A percentile compares a stretch with the other conserved stretches of the same genome.
Conservation (phyloP, 2,888 invertebrate genomes). For the Amiota communis region DNA sequence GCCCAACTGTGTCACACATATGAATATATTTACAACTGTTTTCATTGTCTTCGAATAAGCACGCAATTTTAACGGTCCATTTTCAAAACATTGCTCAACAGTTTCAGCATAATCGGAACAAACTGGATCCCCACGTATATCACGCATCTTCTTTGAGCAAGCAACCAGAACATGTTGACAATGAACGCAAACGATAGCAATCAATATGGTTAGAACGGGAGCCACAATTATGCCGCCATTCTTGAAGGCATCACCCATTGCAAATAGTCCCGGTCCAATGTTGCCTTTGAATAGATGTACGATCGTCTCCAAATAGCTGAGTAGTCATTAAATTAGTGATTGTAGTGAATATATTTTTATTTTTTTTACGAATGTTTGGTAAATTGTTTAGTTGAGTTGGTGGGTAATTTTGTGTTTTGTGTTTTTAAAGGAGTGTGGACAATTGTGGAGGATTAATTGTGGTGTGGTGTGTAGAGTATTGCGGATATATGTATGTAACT, state of each 20-base stretch:
- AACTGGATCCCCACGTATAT: slow-evolving; percentile 75
- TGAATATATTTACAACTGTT: slow-evolving; percentile 85
- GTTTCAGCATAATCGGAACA: slow-evolving; percentile 87
- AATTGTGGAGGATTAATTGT: no score
- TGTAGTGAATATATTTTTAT: background rate
- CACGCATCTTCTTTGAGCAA: slow-evolving; percentile 81
- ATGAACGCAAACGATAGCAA: slow-evolving; percentile 91
- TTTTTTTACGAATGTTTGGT: slow-evolving; percentile 3
- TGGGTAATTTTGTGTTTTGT: background rate
- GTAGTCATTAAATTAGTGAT: slow-evolving; percentile 10
- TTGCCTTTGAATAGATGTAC: slow-evolving; percentile 96
- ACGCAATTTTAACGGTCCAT: slow-evolving; percentile 80
- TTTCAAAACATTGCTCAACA: slow-evolving; percentile 85
- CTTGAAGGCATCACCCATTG: slow-evolving; percentile 95
- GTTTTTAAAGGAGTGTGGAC: background rate
- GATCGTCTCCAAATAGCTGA: slow-evolving; percentile 88
- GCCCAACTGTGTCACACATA: slow-evolving; percentile 96
- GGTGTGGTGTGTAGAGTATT: no score
- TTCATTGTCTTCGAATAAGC: slow-evolving; percentile 79
- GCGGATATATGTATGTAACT: no score
- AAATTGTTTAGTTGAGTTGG: background rate
- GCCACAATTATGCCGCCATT: slow-evolving; percentile 92
- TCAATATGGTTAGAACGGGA: slow-evolving; percentile 82
- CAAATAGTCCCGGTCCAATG: slow-evolving; percentile 95
- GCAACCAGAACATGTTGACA: slow-evolving; percentile 92